Evolutionary conservation across 2,113 vertebrate species (phyloP).

Genomic region (Marmota monax): DNA sequence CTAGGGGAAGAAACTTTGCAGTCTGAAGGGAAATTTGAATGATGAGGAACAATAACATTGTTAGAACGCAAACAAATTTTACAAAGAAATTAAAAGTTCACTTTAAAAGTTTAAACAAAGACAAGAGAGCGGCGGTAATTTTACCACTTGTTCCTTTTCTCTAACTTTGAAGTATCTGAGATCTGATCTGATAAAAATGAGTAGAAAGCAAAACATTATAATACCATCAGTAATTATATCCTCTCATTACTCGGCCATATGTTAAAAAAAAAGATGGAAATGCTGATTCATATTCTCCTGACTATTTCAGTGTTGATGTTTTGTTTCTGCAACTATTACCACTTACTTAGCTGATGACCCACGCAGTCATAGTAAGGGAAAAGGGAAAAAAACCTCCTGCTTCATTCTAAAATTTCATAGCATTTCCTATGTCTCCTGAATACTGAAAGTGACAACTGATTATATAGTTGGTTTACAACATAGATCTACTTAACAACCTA

Average conservation of each 20-base stretch:
- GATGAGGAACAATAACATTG: not conserved
- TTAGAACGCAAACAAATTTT: not conserved
- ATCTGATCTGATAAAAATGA: conserved; percentile 30
- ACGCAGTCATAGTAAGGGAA: not conserved
- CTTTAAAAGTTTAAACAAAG: not conserved
- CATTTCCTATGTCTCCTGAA: not conserved
- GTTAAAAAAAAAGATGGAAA: conserved; percentile 34
- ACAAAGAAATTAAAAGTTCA: conserved; percentile 24
- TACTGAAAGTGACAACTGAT: not conserved
- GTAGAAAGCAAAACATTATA: conserved; percentile 35
- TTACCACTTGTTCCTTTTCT: not conserved
- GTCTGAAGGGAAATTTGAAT: not conserved
- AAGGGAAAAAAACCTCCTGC: not conserved
- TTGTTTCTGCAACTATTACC: conserved; percentile 8
- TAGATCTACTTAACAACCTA: not conserved
- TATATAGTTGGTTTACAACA: not conserved
- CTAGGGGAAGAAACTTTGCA: not conserved
- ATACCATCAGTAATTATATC: conserved; percentile 8
- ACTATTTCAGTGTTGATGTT: conserved; percentile 39
- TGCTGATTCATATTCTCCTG: conserved; percentile 12
- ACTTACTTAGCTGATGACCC: not conserved
- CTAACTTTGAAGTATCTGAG: not conserved
- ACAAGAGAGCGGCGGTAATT: not conserved
- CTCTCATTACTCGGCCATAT: conserved; percentile 42
- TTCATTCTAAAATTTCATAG: not conserved